Evolutionary conservation across 2,888 invertebrate species (phyloP).

Genomic region (Altica lythri): DNA sequence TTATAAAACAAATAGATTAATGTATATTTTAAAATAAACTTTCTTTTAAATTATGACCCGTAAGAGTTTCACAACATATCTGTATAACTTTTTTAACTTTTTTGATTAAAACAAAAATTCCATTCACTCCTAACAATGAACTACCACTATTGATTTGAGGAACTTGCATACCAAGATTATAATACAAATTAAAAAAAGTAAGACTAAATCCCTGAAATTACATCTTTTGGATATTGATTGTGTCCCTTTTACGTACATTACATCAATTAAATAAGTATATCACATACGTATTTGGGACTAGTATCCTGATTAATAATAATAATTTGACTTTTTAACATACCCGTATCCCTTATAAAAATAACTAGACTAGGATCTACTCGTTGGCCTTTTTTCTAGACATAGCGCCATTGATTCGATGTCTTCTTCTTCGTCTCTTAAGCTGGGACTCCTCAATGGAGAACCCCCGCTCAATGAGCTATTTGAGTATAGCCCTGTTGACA

Average conservation of each 20-base stretch:
- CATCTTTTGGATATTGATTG: conserved; percentile 13
- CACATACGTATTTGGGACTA: background rate
- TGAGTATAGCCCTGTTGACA: conserved; percentile 63
- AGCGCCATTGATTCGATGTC: conserved; percentile 61
- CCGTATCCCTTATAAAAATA: conserved; percentile 38
- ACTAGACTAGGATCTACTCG: conserved; percentile 49
- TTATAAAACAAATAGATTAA: no score
- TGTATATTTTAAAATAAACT: no score
- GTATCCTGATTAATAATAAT: conserved; percentile 19
- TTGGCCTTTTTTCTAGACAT: conserved; percentile 56
- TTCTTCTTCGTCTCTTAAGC: conserved; percentile 59
- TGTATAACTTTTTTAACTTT: conserved; percentile 22
- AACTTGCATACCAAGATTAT: conserved; percentile 56
- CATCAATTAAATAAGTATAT: background rate
- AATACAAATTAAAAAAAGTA: conserved; percentile 44
- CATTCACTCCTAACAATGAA: conserved; percentile 39
- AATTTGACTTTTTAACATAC: conserved; percentile 43
- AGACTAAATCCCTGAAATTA: conserved; percentile 45
- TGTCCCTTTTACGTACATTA: background rate
- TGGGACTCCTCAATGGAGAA: conserved; percentile 57
- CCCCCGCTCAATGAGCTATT: conserved; percentile 58
- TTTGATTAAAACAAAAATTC: conserved; percentile 35
- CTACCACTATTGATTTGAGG: conserved; percentile 49
- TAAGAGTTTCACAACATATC: conserved; percentile 22
- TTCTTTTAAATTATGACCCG: background rate